Evolutionary conservation across 2,888 invertebrate genomes (phyloP).

Genomic region (Drosophila imparisetae): DNA sequence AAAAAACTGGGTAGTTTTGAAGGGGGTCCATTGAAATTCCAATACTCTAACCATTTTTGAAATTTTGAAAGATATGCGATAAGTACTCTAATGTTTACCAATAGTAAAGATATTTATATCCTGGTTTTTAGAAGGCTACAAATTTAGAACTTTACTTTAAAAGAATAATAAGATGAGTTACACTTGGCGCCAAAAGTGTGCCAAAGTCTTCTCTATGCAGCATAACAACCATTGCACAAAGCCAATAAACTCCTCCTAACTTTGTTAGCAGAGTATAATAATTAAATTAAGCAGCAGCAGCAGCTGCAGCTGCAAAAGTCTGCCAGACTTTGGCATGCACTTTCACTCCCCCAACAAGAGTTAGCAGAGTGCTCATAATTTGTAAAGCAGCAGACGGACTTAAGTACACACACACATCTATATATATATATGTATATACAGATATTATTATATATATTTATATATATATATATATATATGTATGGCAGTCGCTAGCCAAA

Average conservation of each 20-base stretch:
- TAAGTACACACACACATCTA: background rate
- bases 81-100: too few species aligned
- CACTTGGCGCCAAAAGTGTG: too few species aligned
- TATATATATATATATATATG: background rate
- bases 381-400: conserved; percentile 8
- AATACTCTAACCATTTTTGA: background rate
- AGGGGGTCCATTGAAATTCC: background rate
- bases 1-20: background rate
- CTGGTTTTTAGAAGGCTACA: too few species aligned
- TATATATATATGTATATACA: background rate
- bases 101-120: too few species aligned
- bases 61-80: background rate
- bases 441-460: background rate
- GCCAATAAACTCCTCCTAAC: background rate
- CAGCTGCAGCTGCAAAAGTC: conserved; percentile 1
- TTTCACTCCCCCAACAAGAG: conserved; percentile 18
- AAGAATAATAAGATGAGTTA: too few species aligned
- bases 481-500: conserved; percentile 29
- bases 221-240: background rate
- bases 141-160: too few species aligned
- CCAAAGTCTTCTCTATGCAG: too few species aligned
- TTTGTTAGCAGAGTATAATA: background rate
- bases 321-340: conserved; percentile 20
- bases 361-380: conserved; percentile 44
- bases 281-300: conserved; percentile 7